Evolutionary conservation across 1,140 invertebrate species (phyloP).

Genomic region (Zaprionus inermis): DNA sequence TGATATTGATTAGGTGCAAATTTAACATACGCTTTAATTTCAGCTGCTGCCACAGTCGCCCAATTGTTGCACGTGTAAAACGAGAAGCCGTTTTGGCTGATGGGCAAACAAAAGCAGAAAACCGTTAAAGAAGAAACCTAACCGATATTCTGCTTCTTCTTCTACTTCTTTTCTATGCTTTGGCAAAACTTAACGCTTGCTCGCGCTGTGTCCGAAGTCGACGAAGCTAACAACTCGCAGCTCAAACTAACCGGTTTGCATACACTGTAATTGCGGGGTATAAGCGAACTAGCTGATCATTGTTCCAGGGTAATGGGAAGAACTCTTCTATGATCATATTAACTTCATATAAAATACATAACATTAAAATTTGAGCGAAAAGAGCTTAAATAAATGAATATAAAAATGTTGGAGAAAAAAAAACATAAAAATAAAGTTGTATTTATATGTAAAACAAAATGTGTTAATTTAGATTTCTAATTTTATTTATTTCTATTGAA

Average conservation of each 20-base stretch:
- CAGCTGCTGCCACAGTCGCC: no score
- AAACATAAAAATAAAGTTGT: no score
- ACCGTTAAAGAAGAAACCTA: conserved; percentile 26
- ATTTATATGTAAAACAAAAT: not conserved
- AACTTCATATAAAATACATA: not conserved
- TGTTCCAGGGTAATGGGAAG: no score
- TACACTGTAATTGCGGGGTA: not conserved
- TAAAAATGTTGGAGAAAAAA: no score
- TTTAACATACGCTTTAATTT: no score
- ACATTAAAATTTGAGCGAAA: no score
- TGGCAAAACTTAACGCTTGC: conserved; percentile 35
- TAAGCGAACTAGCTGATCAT: no score
- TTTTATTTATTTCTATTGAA: not conserved
- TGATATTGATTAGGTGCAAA: no score
- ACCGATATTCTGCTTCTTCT: conserved; percentile 27
- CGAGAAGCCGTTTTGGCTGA: conserved; percentile 5
- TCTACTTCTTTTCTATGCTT: not conserved
- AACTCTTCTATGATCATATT: not conserved
- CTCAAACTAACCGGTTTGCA: conserved; percentile 39
- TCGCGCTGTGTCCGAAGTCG: conserved; percentile 15
- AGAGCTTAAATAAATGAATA: no score
- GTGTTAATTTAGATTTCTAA: not conserved
- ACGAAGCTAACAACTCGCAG: not conserved
- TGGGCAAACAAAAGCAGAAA: conserved; percentile 10
- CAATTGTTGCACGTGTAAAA: conserved; percentile 2